Base-by-base conservation (phyloP, 1,140 invertebrate genomes). In the Grapholita molesta region DNA sequence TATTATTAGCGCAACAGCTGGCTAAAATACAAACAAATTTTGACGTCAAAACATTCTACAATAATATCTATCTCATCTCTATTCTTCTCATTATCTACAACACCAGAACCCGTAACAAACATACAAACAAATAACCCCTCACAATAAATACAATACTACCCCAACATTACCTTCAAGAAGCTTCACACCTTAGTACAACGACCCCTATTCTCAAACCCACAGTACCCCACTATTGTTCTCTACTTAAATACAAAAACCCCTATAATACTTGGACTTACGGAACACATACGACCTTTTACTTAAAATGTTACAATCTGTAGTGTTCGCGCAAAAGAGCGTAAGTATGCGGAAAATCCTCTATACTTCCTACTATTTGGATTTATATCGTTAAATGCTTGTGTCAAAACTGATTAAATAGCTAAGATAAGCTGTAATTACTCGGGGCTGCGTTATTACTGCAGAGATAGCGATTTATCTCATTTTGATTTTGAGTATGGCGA, bases 121-220 rank as follows among this genome's bases (percentile, higher is more conserved):
- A 18, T 3, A 48, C 42, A 48, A 48, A 48, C 42, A 21, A 18
- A 38, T 38, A n/a, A 38, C 35, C 38, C n/a, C 42, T 21, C 42
- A 48, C 42, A 48, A 48, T 48, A 48, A 48, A 48, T 48, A 48
- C 42, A 48, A 48, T 21, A 48, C 42, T 48, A 48, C 42, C 42
- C 42, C 42, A 48, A 21, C 7, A n/a, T 48, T 48, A 48, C 42
- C 42, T 48, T 18, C 18, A 48, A 48, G 42, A 21, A 30, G 28
- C 28, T 48, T 48, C 42, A 21, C 42, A 48, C 42, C 42, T 48
- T 21, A 18, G 42, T 48, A 48, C 42, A 21, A 48, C 42, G 42
- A 48, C 42, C 42, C 42, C 38, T 38, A 30, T 30, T 30, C 28
- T 30, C 28, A 30, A 30, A 7, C 35, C 12, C 18, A 48, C 42